Conservation (phyloP, 2,888 invertebrate genomes). For the Odontomyia ornata region DNA sequence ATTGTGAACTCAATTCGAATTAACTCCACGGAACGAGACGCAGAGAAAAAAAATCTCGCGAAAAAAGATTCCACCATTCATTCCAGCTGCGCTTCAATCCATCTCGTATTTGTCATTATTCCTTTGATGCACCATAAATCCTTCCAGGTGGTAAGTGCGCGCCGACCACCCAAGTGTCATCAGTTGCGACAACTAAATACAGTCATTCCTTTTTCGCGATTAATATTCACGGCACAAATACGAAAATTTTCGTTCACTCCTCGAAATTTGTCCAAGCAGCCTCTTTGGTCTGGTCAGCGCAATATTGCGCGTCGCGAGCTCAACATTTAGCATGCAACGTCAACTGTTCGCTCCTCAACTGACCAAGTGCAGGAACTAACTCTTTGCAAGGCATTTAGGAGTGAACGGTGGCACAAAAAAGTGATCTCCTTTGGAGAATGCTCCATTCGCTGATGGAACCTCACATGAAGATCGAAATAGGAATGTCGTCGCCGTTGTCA, state of each 20-base stretch:
- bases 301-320: neutral
- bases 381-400: neutral
- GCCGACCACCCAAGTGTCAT: slow-evolving; percentile 41
- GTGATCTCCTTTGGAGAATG: slow-evolving; percentile 17
- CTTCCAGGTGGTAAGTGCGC: slow-evolving; percentile 41
- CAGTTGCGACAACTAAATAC: slow-evolving; percentile 30
- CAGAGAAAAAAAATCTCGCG: neutral
- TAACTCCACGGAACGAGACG: neutral
- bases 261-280: slow-evolving; percentile 45
- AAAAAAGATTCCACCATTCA: slow-evolving; percentile 4
- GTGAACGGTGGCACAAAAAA: slow-evolving; percentile 10
- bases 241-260: slow-evolving; percentile 50
- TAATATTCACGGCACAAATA: slow-evolving; percentile 49
- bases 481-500: slow-evolving; percentile 25
- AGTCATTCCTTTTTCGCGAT: slow-evolving; percentile 30
- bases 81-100: slow-evolving; percentile 36
- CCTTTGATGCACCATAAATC: slow-evolving; percentile 36
- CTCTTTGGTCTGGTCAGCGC: neutral
- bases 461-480: slow-evolving; percentile 41
- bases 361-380: neutral
- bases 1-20: slow-evolving; percentile 5
- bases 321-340: neutral
- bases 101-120: slow-evolving; percentile 40
- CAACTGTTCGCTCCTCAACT: neutral
- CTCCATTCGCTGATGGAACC: slow-evolving; percentile 26